These are phyloP conservation scores for Daktulosphaira vitifoliae DNA, from an alignment of 1,140 invertebrate species.

Conservation along the genomic window DNA sequence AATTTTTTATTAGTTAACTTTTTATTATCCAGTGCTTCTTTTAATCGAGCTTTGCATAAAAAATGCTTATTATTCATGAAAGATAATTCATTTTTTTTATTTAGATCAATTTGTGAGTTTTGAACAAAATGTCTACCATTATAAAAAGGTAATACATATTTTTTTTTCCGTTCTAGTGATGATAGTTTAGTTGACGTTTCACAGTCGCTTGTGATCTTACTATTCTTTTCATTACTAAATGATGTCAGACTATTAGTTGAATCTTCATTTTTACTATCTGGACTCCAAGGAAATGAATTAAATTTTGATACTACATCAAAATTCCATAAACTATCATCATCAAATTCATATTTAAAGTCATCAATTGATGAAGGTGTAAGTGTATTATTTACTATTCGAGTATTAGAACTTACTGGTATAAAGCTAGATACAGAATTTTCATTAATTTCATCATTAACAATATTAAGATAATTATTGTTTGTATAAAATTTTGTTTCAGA, in stretches of 20 bases:
- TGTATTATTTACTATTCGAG: constrained; percentile 9
- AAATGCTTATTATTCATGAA: background rate
- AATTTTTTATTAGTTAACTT: background rate
- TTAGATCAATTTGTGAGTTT: background rate
- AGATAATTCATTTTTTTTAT: background rate
- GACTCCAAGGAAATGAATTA: background rate
- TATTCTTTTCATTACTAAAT: background rate
- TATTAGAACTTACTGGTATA: constrained; percentile 10
- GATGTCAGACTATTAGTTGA: background rate
- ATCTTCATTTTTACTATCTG: background rate
- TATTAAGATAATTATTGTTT: too few species aligned
- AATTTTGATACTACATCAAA: too few species aligned
- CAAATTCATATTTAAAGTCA: background rate
- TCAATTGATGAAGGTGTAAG: background rate
- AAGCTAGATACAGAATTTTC: background rate
- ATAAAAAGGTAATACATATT: too few species aligned
- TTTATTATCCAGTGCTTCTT: background rate
- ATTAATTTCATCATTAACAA: too few species aligned
- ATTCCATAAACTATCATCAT: background rate
- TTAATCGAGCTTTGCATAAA: background rate
- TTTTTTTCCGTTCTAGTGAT: too few species aligned
- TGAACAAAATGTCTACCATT: background rate
- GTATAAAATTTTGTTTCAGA: background rate
- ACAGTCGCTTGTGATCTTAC: background rate
- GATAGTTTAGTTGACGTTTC: too few species aligned